These are phyloP conservation scores for Papilio polytes DNA, from an alignment of 1,140 invertebrate genomes.

Conservation along the genomic window DNA sequence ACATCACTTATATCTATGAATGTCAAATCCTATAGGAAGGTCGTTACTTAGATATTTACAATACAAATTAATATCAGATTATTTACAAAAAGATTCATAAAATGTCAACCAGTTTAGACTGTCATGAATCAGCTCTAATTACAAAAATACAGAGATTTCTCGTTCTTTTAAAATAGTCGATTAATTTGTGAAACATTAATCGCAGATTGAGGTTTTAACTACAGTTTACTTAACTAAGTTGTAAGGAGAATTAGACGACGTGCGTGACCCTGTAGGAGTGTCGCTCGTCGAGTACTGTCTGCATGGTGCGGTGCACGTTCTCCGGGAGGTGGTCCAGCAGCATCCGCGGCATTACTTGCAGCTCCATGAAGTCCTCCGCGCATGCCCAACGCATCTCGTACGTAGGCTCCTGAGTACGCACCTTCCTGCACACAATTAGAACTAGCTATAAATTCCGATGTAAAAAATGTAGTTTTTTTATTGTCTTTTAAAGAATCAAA, in stretches of 20 bases:
- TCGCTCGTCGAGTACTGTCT: slow-evolving; percentile 85
- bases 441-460: neutral
- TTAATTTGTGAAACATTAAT: neutral
- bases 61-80: slow-evolving; percentile 41
- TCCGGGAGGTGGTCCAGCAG: slow-evolving; percentile 90
- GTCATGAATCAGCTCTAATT: slow-evolving; percentile 43
- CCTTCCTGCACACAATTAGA: slow-evolving; percentile 79
- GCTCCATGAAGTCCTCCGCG: slow-evolving; percentile 90
- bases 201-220: neutral
- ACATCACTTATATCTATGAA: slow-evolving; percentile 64
- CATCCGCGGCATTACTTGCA: slow-evolving; percentile 91
- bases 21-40: slow-evolving; percentile 45
- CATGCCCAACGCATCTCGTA: slow-evolving; percentile 91
- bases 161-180: neutral
- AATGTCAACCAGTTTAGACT: neutral
- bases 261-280: slow-evolving; percentile 78
- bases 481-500: no score
- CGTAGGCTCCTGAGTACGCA: slow-evolving; percentile 84
- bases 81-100: slow-evolving; percentile 45
- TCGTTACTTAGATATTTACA: slow-evolving; percentile 47
- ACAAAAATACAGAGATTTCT: slow-evolving; percentile 30
- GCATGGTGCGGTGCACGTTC: slow-evolving; percentile 87
- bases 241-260: slow-evolving; percentile 57
- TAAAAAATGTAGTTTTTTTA: no score
- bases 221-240: neutral